A percentile compares a stretch with the other conserved stretches of the same genome.
Evolutionary conservation across 2,113 vertebrate species (phyloP).

Genomic region (Pedionomus torquatus): DNA sequence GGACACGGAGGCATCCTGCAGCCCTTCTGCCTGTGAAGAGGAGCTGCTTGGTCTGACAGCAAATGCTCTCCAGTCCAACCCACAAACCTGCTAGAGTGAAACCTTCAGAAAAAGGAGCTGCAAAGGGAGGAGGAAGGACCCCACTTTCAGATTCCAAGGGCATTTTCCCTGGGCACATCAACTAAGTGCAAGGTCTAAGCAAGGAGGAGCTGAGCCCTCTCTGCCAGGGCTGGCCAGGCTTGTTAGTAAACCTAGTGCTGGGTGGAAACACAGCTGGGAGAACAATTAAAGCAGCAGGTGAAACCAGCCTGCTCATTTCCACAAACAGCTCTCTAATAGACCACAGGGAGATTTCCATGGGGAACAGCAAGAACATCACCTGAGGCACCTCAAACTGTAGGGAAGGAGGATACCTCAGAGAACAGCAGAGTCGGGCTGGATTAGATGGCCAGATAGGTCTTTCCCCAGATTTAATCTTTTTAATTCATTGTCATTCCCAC

Average conservation of each 20-base stretch:
- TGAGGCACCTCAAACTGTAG: background rate
- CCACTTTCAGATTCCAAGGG: background rate
- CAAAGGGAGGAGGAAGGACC: background rate
- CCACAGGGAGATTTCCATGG: background rate
- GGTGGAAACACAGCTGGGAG: background rate
- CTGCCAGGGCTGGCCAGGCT: background rate
- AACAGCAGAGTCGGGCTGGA: background rate
- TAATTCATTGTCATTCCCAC: background rate
- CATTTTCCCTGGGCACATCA: background rate
- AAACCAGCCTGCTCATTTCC: background rate
- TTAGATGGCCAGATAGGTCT: background rate
- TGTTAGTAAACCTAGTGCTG: background rate
- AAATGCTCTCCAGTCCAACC: background rate
- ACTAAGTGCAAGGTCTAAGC: background rate
- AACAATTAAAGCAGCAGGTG: background rate
- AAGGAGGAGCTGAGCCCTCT: background rate
- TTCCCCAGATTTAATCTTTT: conserved; percentile 13
- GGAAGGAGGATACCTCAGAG: background rate
- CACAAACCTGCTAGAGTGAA: rapidly evolving
- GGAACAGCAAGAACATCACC: background rate
- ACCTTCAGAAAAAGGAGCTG: background rate
- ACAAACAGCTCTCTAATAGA: background rate
- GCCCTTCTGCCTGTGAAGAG: rapidly evolving
- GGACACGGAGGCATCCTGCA: background rate
- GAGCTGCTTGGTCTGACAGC: background rate